phyloP scores from a whole-genome alignment of 1,140 invertebrate genomes.

The Lamellibrachia luymesi region DNA sequence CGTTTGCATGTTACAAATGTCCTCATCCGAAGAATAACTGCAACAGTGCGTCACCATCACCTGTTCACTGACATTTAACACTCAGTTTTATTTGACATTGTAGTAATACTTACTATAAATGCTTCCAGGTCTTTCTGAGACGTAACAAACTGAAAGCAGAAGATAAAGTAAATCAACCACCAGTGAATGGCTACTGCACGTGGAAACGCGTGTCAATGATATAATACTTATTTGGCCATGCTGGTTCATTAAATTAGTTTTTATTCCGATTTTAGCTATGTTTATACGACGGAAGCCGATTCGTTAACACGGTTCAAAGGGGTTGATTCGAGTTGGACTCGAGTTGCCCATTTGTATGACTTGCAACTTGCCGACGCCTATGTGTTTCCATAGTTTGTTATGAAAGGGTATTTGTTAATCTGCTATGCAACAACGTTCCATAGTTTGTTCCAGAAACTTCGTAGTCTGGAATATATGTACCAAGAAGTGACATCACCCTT shows the following conservation, averaged over 20 bases:
- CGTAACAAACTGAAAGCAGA: not conserved
- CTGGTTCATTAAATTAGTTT: not conserved
- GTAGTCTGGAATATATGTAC: no score
- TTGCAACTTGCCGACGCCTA: no score
- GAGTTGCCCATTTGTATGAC: no score
- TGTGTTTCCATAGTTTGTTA: not conserved
- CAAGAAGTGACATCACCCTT: not conserved
- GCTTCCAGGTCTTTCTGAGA: not conserved
- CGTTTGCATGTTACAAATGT: no score
- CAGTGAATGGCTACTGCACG: not conserved
- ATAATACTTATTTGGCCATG: not conserved
- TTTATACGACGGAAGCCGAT: no score
- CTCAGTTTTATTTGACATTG: not conserved
- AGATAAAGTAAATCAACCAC: not conserved
- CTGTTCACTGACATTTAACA: not conserved
- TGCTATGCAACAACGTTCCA: not conserved
- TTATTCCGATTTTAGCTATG: no score
- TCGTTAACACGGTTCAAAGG: no score
- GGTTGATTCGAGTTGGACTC: no score
- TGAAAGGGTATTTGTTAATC: not conserved
- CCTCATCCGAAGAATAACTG: no score
- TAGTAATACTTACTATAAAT: not conserved
- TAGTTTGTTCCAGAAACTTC: no score
- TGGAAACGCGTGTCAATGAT: not conserved
- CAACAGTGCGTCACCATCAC: not conserved